Base-by-base conservation (phyloP, 53 echinoderm and acorn worm species). In the Hippasteria phrygiana region DNA sequence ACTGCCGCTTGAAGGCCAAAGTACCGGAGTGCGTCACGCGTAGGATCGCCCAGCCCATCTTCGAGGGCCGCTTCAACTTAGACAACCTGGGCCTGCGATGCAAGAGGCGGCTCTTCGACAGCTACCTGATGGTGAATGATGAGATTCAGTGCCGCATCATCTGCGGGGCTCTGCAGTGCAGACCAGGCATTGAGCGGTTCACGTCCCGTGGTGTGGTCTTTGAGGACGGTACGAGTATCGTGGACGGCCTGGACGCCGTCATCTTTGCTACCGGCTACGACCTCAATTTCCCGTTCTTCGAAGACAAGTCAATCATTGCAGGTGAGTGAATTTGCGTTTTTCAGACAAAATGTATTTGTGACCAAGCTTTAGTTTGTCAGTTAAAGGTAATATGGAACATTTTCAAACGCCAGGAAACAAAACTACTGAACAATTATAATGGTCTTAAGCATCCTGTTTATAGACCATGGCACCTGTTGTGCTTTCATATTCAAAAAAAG, bases 251-350 rank as follows among this genome's bases (percentile, higher is more conserved):
- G 8, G 96, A 96, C 43, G 91, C 77, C 8, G 94, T 96, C 55
- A 90, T 96, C 51, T 92, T 92, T 33, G 96, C 96, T 10, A 96
- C 96, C 4, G 96, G 96, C 29, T 96, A 96, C 86, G 65, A 93
- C n/a, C 62, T 94, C 42, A 83, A 86, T 9, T 88, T 78, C 17
- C 92, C 92, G 22, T 94, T 88, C 73, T 73, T 92, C 13, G 90
- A 91, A 28, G 79, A 79, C 10, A 79, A 79, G 24, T 73, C 55
- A 18, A 81, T 89, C 39, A 62, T 69, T 69, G 43, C 36, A 80
- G 80, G 51, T 70, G 43, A 88, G 77, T 29, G 38, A 66, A 28
- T 42, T 33, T 63, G 4, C 1, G 11, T 14, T n/a, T n/a, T n/a
- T n/a, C n/a, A n/a, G n/a, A n/a, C n/a, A n/a, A n/a, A n/a, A n/a